Percentiles rank a stretch among this genome's conserved stretches.
Conservation (phyloP, 1,140 invertebrate genomes). For the Stratiolaelaps scimitus region DNA sequence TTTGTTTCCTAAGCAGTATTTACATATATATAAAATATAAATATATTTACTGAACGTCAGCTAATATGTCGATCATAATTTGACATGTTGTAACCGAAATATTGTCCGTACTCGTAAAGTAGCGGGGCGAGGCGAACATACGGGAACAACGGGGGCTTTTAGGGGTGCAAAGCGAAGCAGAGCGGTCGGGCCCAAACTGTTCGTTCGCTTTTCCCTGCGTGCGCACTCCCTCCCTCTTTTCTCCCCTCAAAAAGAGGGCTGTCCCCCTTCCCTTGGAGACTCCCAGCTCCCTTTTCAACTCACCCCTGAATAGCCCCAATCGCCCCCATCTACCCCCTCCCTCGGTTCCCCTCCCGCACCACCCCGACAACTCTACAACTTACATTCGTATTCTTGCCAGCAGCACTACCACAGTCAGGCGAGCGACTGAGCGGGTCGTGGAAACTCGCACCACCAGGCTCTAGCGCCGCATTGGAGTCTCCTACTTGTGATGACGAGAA, state of each 20-base stretch:
- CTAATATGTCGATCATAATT: no score
- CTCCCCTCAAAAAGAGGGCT: slow-evolving; percentile 20
- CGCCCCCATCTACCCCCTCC: background rate
- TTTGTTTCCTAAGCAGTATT: no score
- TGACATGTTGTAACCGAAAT: no score
- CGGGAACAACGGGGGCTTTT: background rate
- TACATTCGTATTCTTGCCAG: slow-evolving; percentile 28
- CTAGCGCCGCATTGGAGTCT: slow-evolving; percentile 11
- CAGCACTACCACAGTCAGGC: background rate
- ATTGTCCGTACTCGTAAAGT: no score
- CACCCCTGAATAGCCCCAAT: background rate
- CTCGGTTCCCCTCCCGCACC: background rate
- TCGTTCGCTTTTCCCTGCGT: slow-evolving; percentile 29
- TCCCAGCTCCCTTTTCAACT: slow-evolving; percentile 6
- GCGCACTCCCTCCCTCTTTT: slow-evolving; percentile 26
- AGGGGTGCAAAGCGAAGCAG: background rate
- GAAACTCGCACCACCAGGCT: no score
- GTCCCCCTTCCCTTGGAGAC: background rate
- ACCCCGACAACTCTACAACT: slow-evolving; percentile 29
- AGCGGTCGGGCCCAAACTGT: slow-evolving; percentile 25
- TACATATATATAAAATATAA: no score
- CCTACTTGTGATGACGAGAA: slow-evolving; percentile 1
- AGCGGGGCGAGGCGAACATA: no score
- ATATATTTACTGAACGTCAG: no score
- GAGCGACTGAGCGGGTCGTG: no score